These are phyloP conservation scores for Pandemis heparana DNA, from an alignment of 2,888 invertebrate genomes.

Conservation along the genomic window DNA sequence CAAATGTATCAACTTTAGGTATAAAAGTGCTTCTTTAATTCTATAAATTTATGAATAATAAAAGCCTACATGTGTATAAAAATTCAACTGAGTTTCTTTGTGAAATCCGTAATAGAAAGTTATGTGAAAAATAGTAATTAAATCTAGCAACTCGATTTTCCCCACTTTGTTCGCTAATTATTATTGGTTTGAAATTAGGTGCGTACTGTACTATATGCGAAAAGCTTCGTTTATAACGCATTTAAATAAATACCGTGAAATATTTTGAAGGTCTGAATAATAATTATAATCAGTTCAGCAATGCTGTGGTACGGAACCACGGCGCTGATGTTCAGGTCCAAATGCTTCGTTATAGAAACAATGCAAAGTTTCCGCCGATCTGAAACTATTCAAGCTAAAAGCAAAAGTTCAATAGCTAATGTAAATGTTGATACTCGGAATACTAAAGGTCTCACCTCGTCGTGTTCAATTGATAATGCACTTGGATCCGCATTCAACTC, in stretches of 20 bases:
- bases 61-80: background rate
- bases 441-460: conserved; percentile 54
- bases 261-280: no score
- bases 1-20: background rate
- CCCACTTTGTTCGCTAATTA: no score
- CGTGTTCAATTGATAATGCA: conserved; percentile 65
- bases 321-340: background rate
- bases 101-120: no score
- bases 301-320: no score
- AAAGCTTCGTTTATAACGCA: no score
- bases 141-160: no score
- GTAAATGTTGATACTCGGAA: conserved; percentile 66
- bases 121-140: no score
- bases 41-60: background rate
- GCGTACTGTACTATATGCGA: no score
- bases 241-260: no score
- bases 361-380: conserved; percentile 4
- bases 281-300: no score
- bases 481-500: conserved; percentile 50
- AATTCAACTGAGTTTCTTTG: background rate
- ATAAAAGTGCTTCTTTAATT: background rate
- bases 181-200: no score
- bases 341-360: background rate
- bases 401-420: conserved; percentile 64
- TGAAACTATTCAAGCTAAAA: conserved; percentile 48